Evolutionary conservation across 1,140 invertebrate species (phyloP), one percentile per base, ranked within the genome.

Genomic region (Trissolcus basalis): DNA sequence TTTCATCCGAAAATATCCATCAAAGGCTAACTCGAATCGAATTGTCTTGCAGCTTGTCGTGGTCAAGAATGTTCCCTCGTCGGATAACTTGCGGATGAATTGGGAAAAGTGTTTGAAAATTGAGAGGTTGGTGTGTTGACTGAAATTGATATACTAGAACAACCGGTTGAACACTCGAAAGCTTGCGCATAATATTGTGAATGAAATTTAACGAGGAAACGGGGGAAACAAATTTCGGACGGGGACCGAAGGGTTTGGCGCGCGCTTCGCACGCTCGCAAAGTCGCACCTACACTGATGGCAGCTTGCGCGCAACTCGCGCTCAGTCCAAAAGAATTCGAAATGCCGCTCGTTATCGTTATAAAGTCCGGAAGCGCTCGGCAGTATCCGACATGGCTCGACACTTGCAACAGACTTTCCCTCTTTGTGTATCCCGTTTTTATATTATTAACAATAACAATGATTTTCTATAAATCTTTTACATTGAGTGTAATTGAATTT

Each of bases 1-100:
- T 54, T 72, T 39, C 14, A 63, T 69, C 76, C 79, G 63, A 71
- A 80, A 78, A 77, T 77, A 80, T 78, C 76, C 79, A 71, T 77
- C 39, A 58, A 70, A 58, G 16, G 39, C 45, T 41, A 15, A 19
- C 13, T 48, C 32, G 14, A 43, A 9, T 8, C 12, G 19, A 55
- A 27, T 39, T 13, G 49, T 14, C 43, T 36, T 51, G 51, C 32
- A 13, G 6, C 27, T 35, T 33, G 39, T 35, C 33, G 36, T n/a
- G n/a, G 9, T 4, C 2, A 39, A 27, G 6, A 27, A 6, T 27
- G 19, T 27, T 27, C 19, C 19, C 6, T 27, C 19, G 19, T 27
- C 6, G 19, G 19, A 3, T 6, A 27, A 27, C 19, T 27, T 27
- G 19, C 19, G 19, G n/a, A 4, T 8, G 9, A 39, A 39, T 39